Percentiles rank a stretch among this genome's conserved stretches.
Conservation (phyloP, 2,797 vertebrate genomes). For the Urophycis tenuis region DNA sequence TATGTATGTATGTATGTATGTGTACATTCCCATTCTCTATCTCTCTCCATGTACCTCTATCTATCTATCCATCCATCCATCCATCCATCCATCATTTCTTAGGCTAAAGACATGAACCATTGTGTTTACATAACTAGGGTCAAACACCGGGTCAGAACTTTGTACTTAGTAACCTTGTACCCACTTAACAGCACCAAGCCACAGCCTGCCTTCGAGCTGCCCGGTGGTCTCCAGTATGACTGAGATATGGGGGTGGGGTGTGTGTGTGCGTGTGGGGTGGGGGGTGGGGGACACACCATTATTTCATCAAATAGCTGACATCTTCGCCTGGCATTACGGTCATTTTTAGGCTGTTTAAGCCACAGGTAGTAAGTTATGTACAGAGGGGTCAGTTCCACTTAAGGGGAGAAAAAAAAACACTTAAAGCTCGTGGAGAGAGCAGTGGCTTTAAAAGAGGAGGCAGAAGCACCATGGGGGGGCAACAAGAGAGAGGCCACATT, state of each 20-base stretch:
- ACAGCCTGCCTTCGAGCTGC: not conserved
- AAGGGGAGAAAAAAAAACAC: not conserved
- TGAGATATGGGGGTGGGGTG: too few relatives aligned
- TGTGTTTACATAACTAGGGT: not conserved
- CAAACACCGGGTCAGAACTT: not conserved
- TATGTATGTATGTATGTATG: not conserved
- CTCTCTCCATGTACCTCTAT: not conserved
- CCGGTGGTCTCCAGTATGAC: not conserved
- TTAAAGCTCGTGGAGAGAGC: not conserved
- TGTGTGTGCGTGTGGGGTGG: too few relatives aligned
- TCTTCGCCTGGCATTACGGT: not conserved
- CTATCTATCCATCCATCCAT: not conserved
- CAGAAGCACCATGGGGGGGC: not conserved
- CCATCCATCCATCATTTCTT: not conserved
- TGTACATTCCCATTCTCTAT: not conserved
- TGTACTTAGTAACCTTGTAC: not conserved
- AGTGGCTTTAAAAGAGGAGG: not conserved
- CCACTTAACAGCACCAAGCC: not conserved
- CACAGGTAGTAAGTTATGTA: not conserved
- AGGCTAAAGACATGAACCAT: not conserved
- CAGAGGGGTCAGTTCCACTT: not conserved
- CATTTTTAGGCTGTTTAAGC: slow-evolving; percentile 1
- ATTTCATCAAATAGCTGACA: not conserved
- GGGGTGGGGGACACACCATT: not conserved
- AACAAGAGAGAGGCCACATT: not conserved